Evolutionary conservation across 2,797 vertebrate genomes (phyloP).

Genomic region (Dendrocincla tyrannina): DNA sequence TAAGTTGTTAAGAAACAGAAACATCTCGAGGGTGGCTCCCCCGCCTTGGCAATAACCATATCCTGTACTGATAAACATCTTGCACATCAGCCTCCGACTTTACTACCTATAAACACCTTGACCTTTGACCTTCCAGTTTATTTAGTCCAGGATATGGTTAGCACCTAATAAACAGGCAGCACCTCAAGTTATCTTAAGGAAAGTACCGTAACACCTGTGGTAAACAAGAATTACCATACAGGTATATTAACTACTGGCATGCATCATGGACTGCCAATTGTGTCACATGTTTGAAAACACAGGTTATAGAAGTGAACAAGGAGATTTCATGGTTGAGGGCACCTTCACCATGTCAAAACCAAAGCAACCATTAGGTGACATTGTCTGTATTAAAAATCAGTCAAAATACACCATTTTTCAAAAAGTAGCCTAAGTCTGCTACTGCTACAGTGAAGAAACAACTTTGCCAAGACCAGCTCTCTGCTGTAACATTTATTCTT

Average conservation of each 20-base stretch:
- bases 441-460: background rate
- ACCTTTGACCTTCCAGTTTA: constrained; percentile 62
- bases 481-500: background rate
- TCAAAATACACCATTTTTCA: background rate
- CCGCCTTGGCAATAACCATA: background rate
- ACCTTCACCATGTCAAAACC: background rate
- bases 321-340: background rate
- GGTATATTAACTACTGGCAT: background rate
- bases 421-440: background rate
- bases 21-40: constrained; percentile 1
- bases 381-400: background rate
- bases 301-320: fast-evolving
- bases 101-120: constrained; percentile 71
- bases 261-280: background rate
- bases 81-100: constrained; percentile 56
- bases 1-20: constrained; percentile 18
- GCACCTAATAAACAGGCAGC: constrained; percentile 67
- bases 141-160: constrained; percentile 69
- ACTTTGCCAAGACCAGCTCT: background rate
- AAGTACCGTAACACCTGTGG: background rate
- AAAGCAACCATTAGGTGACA: background rate
- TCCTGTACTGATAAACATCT: constrained; percentile 63
- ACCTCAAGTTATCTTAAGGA: constrained; percentile 39
- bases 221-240: background rate
- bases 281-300: background rate